Percentiles rank a stretch among this genome's conserved stretches.
Conservation (phyloP, 1,140 invertebrate genomes). For the Aleiodes sp. region DNA sequence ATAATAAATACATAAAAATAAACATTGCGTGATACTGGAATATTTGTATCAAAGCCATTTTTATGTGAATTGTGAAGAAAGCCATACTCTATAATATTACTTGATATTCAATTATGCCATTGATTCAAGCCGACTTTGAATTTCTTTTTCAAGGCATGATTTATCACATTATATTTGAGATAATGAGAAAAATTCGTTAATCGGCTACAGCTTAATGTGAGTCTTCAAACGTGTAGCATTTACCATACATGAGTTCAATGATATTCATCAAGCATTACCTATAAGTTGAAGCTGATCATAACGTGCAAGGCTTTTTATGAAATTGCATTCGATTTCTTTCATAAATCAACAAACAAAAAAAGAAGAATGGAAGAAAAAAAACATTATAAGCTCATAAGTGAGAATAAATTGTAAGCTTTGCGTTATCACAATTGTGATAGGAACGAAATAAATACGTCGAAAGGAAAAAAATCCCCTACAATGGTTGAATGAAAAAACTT, state of each 20-base stretch:
- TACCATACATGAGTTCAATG: not conserved
- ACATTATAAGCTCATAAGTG: not conserved
- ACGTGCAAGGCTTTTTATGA: not conserved
- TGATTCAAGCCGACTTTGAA: not conserved
- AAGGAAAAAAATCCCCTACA: not conserved
- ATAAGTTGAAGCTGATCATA: too few species aligned
- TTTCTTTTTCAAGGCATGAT: not conserved
- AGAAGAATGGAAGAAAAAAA: not conserved
- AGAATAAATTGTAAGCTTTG: not conserved
- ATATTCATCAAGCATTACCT: too few species aligned
- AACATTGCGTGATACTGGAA: not conserved
- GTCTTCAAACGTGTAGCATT: not conserved
- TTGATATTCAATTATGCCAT: conserved; percentile 1
- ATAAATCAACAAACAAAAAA: not conserved
- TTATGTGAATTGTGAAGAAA: conserved; percentile 5
- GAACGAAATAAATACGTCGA: conserved; percentile 8
- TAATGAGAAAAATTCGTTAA: not conserved
- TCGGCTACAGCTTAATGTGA: too few species aligned
- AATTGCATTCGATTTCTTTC: not conserved
- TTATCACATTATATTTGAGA: not conserved
- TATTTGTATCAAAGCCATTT: conserved; percentile 6
- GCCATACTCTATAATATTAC: conserved; percentile 11
- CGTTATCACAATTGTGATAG: not conserved
- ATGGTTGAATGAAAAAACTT: not conserved
- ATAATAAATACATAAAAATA: not conserved